Evolutionary conservation across 2,113 vertebrate genomes (phyloP), one percentile per base, ranked within the genome.

Genomic region (Tretioscincus oriximinensis): DNA sequence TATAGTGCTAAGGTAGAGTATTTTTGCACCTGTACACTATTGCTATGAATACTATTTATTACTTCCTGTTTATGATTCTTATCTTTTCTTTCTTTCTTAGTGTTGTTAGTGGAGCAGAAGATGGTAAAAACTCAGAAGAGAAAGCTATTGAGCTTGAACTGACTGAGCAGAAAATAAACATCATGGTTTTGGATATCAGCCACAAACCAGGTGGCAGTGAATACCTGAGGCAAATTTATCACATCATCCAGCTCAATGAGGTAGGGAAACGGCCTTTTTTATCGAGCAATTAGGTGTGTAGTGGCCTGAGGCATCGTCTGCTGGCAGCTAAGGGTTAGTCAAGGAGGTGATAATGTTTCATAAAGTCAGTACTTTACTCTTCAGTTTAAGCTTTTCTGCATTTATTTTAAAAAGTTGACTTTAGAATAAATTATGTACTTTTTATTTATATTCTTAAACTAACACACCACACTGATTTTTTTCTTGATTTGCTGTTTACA

Each of bases 201-300:
- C 98, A 98, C 96, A 96, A 96, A 97, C 97, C 98, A 99, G 97
- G 97, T 99, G 98, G 98, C 96, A 96, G 94, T 77, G 86, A 96
- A 93, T 97, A 99, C 97, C 97, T 99, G 96, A 96, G 95, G 97
- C 97, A 97, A 96, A 99, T 99, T 97, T 97, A 99, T 98, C 98
- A 98, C 96, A 97, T 98, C 97, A 97, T 99, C 96, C 97, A 90
- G 95, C 97, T 97, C 98, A 99, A 99, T 99, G 98, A 99, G 98
- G 98, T 99, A 99, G 94, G 97, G 96, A 98, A 97, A 96, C 90
- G 88, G 96, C 95, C 95, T 94, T 97, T 82, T 98, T 97, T 97
- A 95, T 95, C 93, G 95, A 96, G 96, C 97, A 98, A 98, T 99
- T 99, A 99, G 96, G 94, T 97, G 97, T 96, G 96, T 96, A 97